Evolutionary conservation across 2,888 invertebrate species (phyloP), one percentile per base, ranked within the genome.

Genomic region (Brachypterus glaber): DNA sequence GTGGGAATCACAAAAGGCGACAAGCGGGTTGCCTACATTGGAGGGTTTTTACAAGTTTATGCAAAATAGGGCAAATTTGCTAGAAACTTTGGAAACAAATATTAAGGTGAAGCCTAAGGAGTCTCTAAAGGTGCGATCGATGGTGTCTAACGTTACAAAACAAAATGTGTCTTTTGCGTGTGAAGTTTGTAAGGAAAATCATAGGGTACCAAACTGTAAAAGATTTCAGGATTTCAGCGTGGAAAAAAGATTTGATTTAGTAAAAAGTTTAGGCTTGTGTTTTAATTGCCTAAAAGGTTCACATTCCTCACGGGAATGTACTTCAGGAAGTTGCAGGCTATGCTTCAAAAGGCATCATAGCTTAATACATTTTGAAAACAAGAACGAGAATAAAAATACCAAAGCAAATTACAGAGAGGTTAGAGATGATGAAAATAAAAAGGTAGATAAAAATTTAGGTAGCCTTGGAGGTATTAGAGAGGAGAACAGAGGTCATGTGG

Each of bases 211-310:
- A 7, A 9, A 21, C 7, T 21, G 21, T 9, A 21, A 21, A 21
- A 9, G 21, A 7, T 29, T 29, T 29, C n/a, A 7, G n/a, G 29
- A 11, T 12, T 11, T 29, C 5, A 9, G n/a, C 5, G 11, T 9
- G 29, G 13, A 29, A 7, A 29, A 29, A 11, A 12, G 29, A 29
- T 7, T 11, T 7, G 29, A 29, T 8, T 5, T 8, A 29, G n/a
- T 29, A 5, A 29, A 29, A 11, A 29, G 29, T 11, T 29, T 29
- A 29, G n/a, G 29, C 5, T 29, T 29, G 29, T 29, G 29, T 29
- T 29, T 29, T 11, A 29, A 29, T 11, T 29, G 29, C 13, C 13
- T 29, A 12, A 29, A 29, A 11, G 29, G 29, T 29, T 9, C 7
- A 11, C 29, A 29, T 12, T 11, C 13, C 5, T 11, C 11, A 9